A percentile compares a stretch with the other conserved stretches of the same genome.
phyloP scores from a whole-genome alignment of 92 coral and sea anemone species.

The Galaxea fascicularis region DNA sequence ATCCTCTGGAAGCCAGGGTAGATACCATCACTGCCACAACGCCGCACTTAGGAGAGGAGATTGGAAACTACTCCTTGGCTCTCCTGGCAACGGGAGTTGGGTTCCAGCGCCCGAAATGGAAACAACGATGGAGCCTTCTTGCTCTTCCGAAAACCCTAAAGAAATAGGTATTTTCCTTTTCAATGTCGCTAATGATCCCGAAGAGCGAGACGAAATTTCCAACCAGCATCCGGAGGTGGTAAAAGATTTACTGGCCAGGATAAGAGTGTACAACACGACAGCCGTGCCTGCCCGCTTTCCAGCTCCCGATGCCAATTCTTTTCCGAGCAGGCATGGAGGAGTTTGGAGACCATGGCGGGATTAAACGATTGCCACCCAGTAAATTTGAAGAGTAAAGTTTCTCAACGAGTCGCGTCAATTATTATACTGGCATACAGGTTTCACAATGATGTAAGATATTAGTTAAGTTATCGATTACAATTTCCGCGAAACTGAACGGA shows the following conservation, averaged over 20 bases:
- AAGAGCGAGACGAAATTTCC: constrained; percentile 47
- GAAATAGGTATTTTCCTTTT: constrained; percentile 27
- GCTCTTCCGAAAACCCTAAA: neutral
- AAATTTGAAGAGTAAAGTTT: no score
- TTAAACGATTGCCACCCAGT: neutral
- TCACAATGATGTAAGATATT: no score
- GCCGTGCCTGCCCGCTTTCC: constrained; percentile 65
- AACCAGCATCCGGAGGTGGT: constrained; percentile 44
- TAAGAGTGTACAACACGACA: constrained; percentile 50
- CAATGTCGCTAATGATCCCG: constrained; percentile 43
- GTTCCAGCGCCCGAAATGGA: constrained; percentile 50
- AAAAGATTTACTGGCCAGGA: constrained; percentile 39
- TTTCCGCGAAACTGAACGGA: no score
- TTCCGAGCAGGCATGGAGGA: constrained; percentile 31
- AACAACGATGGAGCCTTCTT: neutral
- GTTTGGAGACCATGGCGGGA: constrained; percentile 57
- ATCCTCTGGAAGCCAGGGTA: neutral
- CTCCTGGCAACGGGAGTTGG: constrained; percentile 63
- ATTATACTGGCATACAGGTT: no score
- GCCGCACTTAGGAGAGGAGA: constrained; percentile 73
- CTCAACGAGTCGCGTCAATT: no score
- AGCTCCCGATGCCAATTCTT: constrained; percentile 44
- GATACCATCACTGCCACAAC: constrained; percentile 47
- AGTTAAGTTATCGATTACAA: no score
- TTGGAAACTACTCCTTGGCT: constrained; percentile 69